These are phyloP conservation scores for Drosophila ananassae DNA, from an alignment of 1,140 invertebrate genomes.

Conservation along the genomic window DNA sequence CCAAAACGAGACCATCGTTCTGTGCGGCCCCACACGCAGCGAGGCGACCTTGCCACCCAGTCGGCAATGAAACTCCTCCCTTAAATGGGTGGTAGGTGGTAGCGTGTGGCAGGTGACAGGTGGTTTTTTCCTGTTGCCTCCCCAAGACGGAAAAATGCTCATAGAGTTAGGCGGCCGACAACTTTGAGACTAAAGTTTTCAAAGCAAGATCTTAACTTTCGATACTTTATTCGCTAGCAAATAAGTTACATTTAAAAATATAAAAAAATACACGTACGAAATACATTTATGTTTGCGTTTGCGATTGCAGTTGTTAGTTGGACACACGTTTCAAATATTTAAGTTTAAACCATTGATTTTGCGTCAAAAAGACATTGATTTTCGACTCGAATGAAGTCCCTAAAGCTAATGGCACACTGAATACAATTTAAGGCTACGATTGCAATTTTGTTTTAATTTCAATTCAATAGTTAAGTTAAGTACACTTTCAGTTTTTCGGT, in stretches of 20 bases:
- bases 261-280: constrained; percentile 30
- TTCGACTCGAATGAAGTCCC: constrained; percentile 13
- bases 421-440: constrained; percentile 48
- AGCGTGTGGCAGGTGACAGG: background rate
- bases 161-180: constrained; percentile 19
- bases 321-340: background rate
- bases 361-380: background rate
- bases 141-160: constrained; percentile 2
- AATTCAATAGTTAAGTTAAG: constrained; percentile 14
- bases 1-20: constrained; percentile 41
- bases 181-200: constrained; percentile 14
- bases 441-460: constrained; percentile 43
- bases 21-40: constrained; percentile 50
- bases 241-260: constrained; percentile 61
- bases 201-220: constrained; percentile 47
- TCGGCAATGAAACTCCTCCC: constrained; percentile 31
- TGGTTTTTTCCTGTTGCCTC: constrained; percentile 3
- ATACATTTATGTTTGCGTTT: constrained; percentile 20
- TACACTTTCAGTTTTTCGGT: constrained; percentile 35
- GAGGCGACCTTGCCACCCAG: constrained; percentile 39
- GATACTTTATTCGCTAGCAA: constrained; percentile 76
- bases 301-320: constrained; percentile 10
- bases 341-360: background rate
- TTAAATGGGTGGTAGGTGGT: background rate
- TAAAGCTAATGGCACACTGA: constrained; percentile 78